Evolutionary conservation across 1,140 invertebrate species (phyloP), one percentile per base, ranked within the genome.

Genomic region (Steinernema khuongi): DNA sequence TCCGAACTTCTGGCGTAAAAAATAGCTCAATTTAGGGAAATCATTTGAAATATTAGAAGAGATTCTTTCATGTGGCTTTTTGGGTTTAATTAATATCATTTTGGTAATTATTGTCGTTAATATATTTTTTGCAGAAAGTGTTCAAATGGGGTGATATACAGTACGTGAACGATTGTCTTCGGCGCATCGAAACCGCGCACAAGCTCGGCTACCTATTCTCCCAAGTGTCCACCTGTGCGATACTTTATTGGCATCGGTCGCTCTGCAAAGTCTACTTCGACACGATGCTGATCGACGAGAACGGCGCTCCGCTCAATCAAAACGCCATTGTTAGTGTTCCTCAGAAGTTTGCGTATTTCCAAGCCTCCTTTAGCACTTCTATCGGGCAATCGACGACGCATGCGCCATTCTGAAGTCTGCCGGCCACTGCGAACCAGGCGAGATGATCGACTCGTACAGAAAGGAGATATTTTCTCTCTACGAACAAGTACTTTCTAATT

Each of bases 241-340:
- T 91, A 86, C 83, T 93, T n/a, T 91, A 92, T 83, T 93, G 91
- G 90, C 92, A 93, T 87, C 88, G 90, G 81, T 89, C 90, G 74
- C 88, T 93, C 67, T 87, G 92, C 41, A 90, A 90, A 2, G 89
- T 91, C 31, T 94, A 93, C 87, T 90, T 93, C 81, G 88, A 90
- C 77, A 89, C 90, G 80, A 84, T 91, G 43, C 90, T 90, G 81
- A 88, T 89, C 69, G 88, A 88, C 76, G 88, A 90, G 74, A 85
- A 60, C 88, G 41, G 89, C 91, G 86, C 86, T 89, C 67, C 86
- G 89, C 50, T 89, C 89, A 83, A 22, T 11, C 7, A 60, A 60
- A 60, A 60, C 19, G 14, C 50, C 4, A 22, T 22, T 7, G 50
- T 60, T 7, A 60, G 36, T 41, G 36, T 11, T 7, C n/a, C 36